These are phyloP conservation scores for Drosophila pegasa DNA, from an alignment of 2,888 invertebrate genomes.

Conservation along the genomic window DNA sequence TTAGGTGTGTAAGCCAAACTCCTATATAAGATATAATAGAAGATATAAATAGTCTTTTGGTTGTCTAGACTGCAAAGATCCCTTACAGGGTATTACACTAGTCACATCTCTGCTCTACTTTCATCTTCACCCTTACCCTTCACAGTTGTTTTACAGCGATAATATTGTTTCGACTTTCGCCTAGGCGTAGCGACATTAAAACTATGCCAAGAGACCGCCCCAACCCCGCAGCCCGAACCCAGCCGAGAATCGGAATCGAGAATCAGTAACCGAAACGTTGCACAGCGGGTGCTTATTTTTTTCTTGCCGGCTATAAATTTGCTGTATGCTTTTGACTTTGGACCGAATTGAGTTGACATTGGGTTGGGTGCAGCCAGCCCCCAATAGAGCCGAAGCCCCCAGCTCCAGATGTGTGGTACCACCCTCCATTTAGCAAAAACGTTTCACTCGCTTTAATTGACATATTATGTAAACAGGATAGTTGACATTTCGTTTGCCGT, in stretches of 20 bases:
- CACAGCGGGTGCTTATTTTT: slow-evolving; percentile 52
- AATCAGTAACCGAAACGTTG: slow-evolving; percentile 9
- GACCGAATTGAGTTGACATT: slow-evolving; percentile 51
- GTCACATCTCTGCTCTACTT: not conserved
- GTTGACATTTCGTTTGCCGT: slow-evolving; percentile 67
- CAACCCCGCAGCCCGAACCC: not conserved
- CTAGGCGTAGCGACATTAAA: slow-evolving; percentile 62
- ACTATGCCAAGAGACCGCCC: slow-evolving; percentile 51
- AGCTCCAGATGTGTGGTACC: not conserved
- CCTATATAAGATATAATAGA: too few relatives aligned
- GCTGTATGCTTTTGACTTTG: slow-evolving; percentile 48
- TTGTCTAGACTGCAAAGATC: too few relatives aligned
- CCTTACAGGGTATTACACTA: slow-evolving; percentile 11
- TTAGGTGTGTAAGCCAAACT: not conserved
- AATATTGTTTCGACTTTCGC: slow-evolving; percentile 43
- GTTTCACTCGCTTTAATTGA: slow-evolving; percentile 67
- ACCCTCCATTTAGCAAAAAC: slow-evolving; percentile 11
- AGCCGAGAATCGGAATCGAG: not conserved
- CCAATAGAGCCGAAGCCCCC: not conserved
- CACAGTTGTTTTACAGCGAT: slow-evolving; percentile 36
- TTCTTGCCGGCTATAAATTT: slow-evolving; percentile 48
- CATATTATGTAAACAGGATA: slow-evolving; percentile 81
- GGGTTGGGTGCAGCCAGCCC: slow-evolving; percentile 10
- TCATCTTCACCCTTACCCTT: slow-evolving; percentile 32
- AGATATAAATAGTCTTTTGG: too few relatives aligned